Percentiles rank a stretch among this genome's conserved stretches.
phyloP scores from a whole-genome alignment of 2,888 invertebrate genomes.

The Stenurella melanura region DNA sequence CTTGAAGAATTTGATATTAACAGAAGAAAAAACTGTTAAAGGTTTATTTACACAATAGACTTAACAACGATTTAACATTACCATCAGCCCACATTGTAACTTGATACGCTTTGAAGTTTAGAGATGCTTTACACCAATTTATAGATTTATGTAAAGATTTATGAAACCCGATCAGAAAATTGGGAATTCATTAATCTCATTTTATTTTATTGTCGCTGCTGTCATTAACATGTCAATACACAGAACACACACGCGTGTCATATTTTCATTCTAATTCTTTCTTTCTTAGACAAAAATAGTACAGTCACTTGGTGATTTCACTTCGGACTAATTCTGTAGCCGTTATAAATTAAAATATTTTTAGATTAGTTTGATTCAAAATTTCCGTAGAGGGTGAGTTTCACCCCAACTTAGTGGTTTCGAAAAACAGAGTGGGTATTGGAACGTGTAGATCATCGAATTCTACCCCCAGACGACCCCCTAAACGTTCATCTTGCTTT shows the following conservation, averaged over 20 bases:
- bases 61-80: slow-evolving; percentile 14
- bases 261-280: no score
- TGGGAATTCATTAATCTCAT: not conserved
- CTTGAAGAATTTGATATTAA: slow-evolving; percentile 11
- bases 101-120: not conserved
- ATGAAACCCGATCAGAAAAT: not conserved
- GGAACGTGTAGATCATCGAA: no score
- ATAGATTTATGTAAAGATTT: slow-evolving; percentile 15
- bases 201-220: not conserved
- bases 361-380: no score
- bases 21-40: slow-evolving; percentile 17
- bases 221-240: not conserved
- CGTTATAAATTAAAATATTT: no score
- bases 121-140: slow-evolving; percentile 9
- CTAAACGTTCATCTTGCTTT: no score
- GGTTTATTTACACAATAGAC: slow-evolving; percentile 29
- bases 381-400: no score
- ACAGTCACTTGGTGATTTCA: no score
- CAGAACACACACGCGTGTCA: not conserved
- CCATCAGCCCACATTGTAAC: slow-evolving; percentile 26
- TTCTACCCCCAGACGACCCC: no score
- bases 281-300: no score
- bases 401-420: no score
- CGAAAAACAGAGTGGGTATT: no score
- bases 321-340: no score